Percentiles rank a stretch among this genome's conserved stretches.
phyloP scores from a whole-genome alignment of 1,140 invertebrate species.

The Solen grandis region DNA sequence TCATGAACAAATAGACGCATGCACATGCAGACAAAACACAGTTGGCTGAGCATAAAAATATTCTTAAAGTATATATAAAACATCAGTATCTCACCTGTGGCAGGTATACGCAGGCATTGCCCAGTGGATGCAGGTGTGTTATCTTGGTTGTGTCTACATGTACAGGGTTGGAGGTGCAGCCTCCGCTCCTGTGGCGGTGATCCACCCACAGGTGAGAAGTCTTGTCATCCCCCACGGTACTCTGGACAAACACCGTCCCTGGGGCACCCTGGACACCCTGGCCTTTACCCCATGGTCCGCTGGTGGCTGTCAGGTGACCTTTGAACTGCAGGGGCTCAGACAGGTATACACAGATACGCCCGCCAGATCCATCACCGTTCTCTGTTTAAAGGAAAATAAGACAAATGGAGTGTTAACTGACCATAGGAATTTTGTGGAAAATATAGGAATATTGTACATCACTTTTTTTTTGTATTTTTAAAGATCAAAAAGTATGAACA shows the following conservation, averaged over 20 bases:
- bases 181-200: constrained; percentile 54
- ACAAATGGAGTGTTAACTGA: neutral
- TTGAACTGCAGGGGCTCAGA: constrained; percentile 59
- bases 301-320: constrained; percentile 60
- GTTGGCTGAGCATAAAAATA: no score
- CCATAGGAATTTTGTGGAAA: no score
- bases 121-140: constrained; percentile 54
- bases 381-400: constrained; percentile 48
- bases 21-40: no score
- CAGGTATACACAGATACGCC: constrained; percentile 63
- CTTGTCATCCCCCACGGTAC: constrained; percentile 52
- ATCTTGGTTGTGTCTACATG: constrained; percentile 54
- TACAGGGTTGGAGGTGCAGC: constrained; percentile 40
- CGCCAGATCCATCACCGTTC: constrained; percentile 71
- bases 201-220: constrained; percentile 60
- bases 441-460: no score
- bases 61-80: no score
- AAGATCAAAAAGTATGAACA: no score
- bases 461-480: no score
- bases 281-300: constrained; percentile 48
- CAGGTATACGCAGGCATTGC: constrained; percentile 64
- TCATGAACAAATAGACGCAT: no score
- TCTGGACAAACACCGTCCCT: constrained; percentile 67
- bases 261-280: constrained; percentile 57
- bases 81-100: no score